These are phyloP conservation scores for Cryptus viduatorius DNA, from an alignment of 2,888 invertebrate genomes.

Conservation along the genomic window DNA sequence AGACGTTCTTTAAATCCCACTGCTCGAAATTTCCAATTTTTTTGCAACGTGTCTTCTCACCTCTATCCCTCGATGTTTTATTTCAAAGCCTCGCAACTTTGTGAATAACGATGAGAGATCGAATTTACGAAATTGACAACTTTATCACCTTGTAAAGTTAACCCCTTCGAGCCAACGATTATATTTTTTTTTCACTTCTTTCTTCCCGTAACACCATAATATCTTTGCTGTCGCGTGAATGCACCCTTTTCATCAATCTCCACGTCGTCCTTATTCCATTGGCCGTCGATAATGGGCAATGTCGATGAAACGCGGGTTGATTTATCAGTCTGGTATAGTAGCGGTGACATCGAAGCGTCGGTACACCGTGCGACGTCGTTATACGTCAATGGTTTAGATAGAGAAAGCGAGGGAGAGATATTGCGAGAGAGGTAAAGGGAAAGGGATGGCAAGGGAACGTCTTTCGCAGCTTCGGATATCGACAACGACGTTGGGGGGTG, in stretches of 20 bases:
- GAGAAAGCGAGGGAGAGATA: constrained; percentile 17
- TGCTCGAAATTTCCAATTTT: too few relatives aligned
- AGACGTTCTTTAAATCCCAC: too few relatives aligned
- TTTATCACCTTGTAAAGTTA: too few relatives aligned
- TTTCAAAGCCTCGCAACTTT: too few relatives aligned
- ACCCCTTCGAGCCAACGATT: neutral
- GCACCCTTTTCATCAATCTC: constrained; percentile 56
- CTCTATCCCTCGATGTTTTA: too few relatives aligned
- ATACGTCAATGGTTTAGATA: constrained; percentile 46
- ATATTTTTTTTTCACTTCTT: neutral
- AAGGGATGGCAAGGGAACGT: constrained; percentile 53
- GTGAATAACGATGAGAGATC: too few relatives aligned
- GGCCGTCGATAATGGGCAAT: constrained; percentile 53
- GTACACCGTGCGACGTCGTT: constrained; percentile 59
- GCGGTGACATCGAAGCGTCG: constrained; percentile 36
- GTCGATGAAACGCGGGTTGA: constrained; percentile 49
- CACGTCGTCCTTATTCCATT: constrained; percentile 36
- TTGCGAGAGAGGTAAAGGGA: constrained; percentile 30
- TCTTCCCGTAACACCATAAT: constrained; percentile 18
- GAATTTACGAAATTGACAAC: too few relatives aligned
- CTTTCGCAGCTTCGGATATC: constrained; percentile 32
- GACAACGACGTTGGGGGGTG: constrained; percentile 6
- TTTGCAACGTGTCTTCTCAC: too few relatives aligned
- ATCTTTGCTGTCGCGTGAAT: neutral
- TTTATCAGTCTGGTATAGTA: constrained; percentile 51